A percentile compares a stretch with the other conserved stretches of the same genome.
Evolutionary conservation across 1,140 invertebrate genomes (phyloP).

Genomic region (Drosophila eugracilis): DNA sequence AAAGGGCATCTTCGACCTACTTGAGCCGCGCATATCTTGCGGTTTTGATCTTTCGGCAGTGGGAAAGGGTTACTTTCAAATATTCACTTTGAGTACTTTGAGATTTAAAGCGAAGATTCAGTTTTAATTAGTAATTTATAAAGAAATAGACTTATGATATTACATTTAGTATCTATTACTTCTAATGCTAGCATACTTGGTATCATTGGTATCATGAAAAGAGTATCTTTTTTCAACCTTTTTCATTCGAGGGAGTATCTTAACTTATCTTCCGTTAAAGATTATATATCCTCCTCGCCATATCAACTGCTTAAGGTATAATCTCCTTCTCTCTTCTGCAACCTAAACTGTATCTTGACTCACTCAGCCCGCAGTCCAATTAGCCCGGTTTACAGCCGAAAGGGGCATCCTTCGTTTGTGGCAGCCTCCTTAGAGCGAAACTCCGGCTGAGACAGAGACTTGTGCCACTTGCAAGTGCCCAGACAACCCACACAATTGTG

Average conservation of each 20-base stretch:
- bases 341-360: slow-evolving; percentile 25
- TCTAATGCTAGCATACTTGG: no score
- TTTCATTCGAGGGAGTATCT: neutral
- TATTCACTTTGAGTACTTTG: neutral
- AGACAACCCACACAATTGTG: slow-evolving; percentile 43
- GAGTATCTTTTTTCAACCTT: neutral
- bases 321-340: neutral
- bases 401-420: slow-evolving; percentile 33
- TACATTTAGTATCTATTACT: neutral
- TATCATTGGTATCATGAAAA: no score
- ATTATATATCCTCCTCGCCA: no score
- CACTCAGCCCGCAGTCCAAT: slow-evolving; percentile 27
- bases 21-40: slow-evolving; percentile 1
- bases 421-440: slow-evolving; percentile 15
- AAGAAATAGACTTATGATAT: no score
- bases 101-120: neutral
- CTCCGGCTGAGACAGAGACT: slow-evolving; percentile 7
- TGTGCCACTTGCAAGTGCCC: slow-evolving; percentile 26
- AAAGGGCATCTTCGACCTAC: neutral
- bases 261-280: no score
- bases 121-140: neutral
- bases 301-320: neutral
- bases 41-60: neutral
- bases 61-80: neutral
- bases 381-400: slow-evolving; percentile 22